Evolutionary conservation across 2,797 vertebrate species (phyloP).

Genomic region (Sebastes oblongus): DNA sequence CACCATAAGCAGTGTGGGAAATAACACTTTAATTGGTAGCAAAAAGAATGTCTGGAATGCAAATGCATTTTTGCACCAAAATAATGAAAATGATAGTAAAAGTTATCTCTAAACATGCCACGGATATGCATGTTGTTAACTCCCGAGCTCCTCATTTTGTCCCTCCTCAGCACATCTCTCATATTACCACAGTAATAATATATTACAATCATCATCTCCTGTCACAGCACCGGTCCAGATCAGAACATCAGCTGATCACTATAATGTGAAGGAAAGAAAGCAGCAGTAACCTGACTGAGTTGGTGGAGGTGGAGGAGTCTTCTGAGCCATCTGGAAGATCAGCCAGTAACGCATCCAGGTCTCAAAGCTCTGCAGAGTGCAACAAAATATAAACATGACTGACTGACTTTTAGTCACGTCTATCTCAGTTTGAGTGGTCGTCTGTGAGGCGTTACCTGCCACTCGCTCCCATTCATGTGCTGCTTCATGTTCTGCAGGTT

Average conservation of each 20-base stretch:
- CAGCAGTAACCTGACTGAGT: conserved; percentile 56
- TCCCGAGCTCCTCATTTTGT: neutral
- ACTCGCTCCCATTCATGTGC: conserved; percentile 73
- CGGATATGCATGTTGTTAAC: neutral
- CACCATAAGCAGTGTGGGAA: neutral
- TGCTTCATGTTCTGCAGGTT: conserved; percentile 82
- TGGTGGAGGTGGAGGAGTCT: conserved; percentile 53
- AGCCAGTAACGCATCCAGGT: conserved; percentile 90
- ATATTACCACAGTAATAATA: neutral
- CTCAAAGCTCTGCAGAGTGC: conserved; percentile 82
- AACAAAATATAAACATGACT: neutral
- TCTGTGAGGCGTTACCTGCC: conserved; percentile 81
- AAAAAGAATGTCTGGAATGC: neutral
- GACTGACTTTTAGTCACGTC: fast-evolving
- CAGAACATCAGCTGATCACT: neutral
- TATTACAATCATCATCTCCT: neutral
- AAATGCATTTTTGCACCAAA: neutral
- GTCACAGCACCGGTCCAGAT: neutral
- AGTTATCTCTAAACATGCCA: neutral
- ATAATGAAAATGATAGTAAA: neutral
- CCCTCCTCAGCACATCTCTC: neutral
- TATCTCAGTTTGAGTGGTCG: neutral
- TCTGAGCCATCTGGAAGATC: conserved; percentile 88
- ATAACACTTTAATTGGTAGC: neutral
- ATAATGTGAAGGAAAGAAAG: neutral